Evolutionary conservation across 1,140 invertebrate species (phyloP).

Genomic region (Apis florea): DNA sequence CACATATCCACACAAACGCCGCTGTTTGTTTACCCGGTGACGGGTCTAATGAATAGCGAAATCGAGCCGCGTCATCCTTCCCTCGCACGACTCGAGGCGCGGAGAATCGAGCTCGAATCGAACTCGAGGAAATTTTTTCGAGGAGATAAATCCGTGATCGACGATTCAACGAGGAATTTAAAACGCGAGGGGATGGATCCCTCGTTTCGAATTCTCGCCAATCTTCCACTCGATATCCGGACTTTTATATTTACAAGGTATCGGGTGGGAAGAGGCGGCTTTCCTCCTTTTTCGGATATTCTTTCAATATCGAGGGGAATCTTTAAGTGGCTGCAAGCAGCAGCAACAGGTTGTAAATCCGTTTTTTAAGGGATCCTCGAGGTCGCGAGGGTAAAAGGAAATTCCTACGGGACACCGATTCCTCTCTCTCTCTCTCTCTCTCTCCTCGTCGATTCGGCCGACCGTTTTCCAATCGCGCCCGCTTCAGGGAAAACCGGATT

Average conservation of each 20-base stretch:
- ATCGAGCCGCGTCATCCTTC: conserved; percentile 67
- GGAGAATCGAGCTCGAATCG: too few relatives aligned
- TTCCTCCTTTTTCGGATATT: conserved; percentile 77
- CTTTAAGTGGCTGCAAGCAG: conserved; percentile 79
- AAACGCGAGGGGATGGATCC: neutral
- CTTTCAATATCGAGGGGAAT: conserved; percentile 81
- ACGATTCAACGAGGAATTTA: too few relatives aligned
- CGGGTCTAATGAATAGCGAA: conserved; percentile 77
- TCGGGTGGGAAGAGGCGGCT: conserved; percentile 56
- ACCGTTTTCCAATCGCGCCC: conserved; percentile 77
- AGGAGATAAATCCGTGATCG: neutral
- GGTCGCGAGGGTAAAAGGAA: conserved; percentile 76
- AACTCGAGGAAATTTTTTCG: too few relatives aligned
- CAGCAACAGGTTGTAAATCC: conserved; percentile 81
- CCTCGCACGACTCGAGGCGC: too few relatives aligned
- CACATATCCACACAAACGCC: conserved; percentile 70
- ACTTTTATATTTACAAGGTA: conserved; percentile 77
- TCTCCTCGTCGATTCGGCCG: conserved; percentile 36
- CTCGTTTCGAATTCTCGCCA: conserved; percentile 18
- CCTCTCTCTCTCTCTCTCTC: conserved; percentile 49
- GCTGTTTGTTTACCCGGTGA: conserved; percentile 73
- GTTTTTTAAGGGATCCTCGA: conserved; percentile 79
- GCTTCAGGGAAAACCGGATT: conserved; percentile 63
- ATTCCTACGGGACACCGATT: conserved; percentile 77
- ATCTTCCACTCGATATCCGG: conserved; percentile 73